Evolutionary conservation across 2,888 invertebrate genomes (phyloP).

Genomic region (Microplitis deprimator): DNA sequence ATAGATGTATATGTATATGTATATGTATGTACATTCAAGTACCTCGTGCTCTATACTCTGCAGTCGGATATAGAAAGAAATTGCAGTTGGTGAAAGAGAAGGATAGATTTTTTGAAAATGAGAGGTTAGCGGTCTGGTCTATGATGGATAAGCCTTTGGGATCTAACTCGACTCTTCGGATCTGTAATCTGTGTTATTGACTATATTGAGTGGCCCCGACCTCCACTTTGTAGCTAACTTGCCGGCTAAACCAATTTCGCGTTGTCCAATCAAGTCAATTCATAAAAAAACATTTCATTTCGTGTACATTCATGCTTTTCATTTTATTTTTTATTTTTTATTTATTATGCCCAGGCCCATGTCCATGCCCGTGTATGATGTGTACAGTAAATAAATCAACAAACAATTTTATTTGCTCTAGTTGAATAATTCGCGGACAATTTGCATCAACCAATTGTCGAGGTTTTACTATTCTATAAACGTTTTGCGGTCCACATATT

Average conservation of each 20-base stretch:
- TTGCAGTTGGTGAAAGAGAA: not conserved
- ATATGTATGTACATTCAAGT: not conserved
- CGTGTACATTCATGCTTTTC: no score
- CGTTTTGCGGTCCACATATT: not conserved
- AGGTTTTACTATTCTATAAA: conserved; percentile 26
- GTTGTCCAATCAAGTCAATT: conserved; percentile 30
- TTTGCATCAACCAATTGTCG: conserved; percentile 14
- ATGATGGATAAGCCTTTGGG: conserved; percentile 2
- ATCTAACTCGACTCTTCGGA: conserved; percentile 3
- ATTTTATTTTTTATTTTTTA: not conserved
- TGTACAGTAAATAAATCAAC: conserved; percentile 36
- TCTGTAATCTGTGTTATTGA: conserved; percentile 31
- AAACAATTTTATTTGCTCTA: conserved; percentile 34
- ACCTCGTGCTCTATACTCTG: not conserved
- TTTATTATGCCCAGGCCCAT: not conserved
- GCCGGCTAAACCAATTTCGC: conserved; percentile 14
- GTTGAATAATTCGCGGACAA: conserved; percentile 26
- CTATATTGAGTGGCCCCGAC: not conserved
- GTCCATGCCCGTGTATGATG: not conserved
- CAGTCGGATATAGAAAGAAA: conserved; percentile 1
- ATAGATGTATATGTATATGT: not conserved
- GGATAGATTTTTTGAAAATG: conserved; percentile 19
- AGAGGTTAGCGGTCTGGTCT: not conserved
- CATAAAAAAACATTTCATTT: conserved; percentile 25
- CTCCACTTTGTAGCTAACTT: not conserved